Base-by-base conservation (phyloP, 2,113 vertebrate species). In the Nicator chloris region DNA sequence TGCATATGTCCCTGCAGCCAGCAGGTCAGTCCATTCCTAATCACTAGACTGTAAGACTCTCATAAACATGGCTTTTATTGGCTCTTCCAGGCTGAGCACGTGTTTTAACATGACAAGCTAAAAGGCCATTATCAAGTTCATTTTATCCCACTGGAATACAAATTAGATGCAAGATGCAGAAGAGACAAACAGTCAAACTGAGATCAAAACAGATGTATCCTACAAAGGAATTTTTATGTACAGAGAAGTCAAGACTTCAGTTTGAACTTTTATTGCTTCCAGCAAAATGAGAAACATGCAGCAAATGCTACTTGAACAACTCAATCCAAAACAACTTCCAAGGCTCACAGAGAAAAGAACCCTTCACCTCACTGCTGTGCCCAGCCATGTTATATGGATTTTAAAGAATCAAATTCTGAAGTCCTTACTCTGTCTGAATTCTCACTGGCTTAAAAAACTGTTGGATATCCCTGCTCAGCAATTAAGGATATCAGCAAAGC, bases 51-150 rank as follows among this genome's bases (percentile, higher is more conserved):
- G 6, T 24, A 86, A 78, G 28, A 73, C 14, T 65, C 89, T 88
- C 56, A 85, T 54, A 69, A 92, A 87, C 17, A 47, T 6, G 57
- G 70, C 37, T 93, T 91, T 68, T 51, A 85, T 37, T 60, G 39
- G 60, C 68, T 82, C 27, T 83, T 81, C 68, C 72, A 79, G 95
- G 71, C 80, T 49, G 24, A 92, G 85, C 68, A 18, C 63, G 44
- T 80, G 56, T 87, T 94, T 86, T 68, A 65, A 91, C 78, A 90
- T 88, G 93, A 96, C 93, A 96, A 95, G 86, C 50, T 94, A 90
- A 93, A 95, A 90, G 69, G 69, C 93, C 81, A 88, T 94, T 96
- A 96, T 54, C 92, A 70, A 93, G 85, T 75, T 97, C 78, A 79
- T 90, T 92, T 95, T 65, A 93, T 59, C 50, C 69, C 2, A 1